phyloP scores from a whole-genome alignment of 2,113 vertebrate species.

The Neoarius graeffei region DNA sequence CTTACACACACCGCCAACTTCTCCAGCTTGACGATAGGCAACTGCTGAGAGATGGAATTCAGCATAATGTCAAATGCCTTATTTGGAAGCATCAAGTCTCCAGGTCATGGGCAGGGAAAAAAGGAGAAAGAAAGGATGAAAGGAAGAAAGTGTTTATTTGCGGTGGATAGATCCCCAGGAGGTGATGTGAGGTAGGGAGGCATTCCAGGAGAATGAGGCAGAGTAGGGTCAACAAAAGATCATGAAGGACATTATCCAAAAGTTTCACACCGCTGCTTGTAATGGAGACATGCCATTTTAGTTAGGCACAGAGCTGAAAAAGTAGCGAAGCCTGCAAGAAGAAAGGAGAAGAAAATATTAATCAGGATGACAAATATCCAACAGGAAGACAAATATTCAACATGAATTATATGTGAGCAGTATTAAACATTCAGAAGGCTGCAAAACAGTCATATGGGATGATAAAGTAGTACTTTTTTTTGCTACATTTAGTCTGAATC shows the following conservation, averaged over 20 bases:
- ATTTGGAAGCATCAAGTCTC: slow-evolving; percentile 51
- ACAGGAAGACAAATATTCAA: slow-evolving; percentile 11
- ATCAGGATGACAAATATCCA: slow-evolving; percentile 24
- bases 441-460: neutral
- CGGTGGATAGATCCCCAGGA: slow-evolving; percentile 54
- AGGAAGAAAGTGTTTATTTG: slow-evolving; percentile 58
- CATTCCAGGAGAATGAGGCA: slow-evolving; percentile 54
- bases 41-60: slow-evolving; percentile 54
- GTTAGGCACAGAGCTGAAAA: slow-evolving; percentile 24
- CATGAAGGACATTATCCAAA: slow-evolving; percentile 48
- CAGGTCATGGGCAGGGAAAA: slow-evolving; percentile 31
- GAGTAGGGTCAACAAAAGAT: slow-evolving; percentile 54
- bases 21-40: slow-evolving; percentile 50
- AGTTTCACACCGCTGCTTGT: slow-evolving; percentile 41
- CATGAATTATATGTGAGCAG: neutral
- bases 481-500: neutral
- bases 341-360: neutral
- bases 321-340: slow-evolving; percentile 6
- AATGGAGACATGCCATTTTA: slow-evolving; percentile 38
- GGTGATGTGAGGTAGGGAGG: slow-evolving; percentile 54
- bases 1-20: slow-evolving; percentile 38
- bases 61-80: slow-evolving; percentile 48
- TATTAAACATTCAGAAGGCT: neutral
- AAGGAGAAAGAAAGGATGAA: slow-evolving; percentile 53
- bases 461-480: neutral